Evolutionary conservation across 2,797 vertebrate species (phyloP), one percentile per base, ranked within the genome.

Genomic region (Falco peregrinus): DNA sequence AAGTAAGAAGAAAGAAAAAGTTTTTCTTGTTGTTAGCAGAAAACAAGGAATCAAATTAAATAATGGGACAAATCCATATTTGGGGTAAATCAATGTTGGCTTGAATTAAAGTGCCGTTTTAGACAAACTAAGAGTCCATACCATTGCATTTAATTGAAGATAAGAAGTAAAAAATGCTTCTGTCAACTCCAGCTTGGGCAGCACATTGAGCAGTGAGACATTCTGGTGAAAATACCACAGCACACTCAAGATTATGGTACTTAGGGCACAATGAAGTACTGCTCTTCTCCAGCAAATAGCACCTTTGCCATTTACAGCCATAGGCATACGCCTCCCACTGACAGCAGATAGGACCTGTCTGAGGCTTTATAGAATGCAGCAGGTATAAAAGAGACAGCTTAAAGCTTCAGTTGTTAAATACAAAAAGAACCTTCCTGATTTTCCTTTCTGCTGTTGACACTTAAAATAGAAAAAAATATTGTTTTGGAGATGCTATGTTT

Each of bases 1-100:
- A 95, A 86, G 22, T 24, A 19, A 86, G 69, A 93, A 92, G 70
- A 95, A 94, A 92, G 87, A 81, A 59, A 83, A 93, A 43, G 11
- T n/a, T 80, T 85, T 54, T 31, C 0, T 0, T 3, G 0, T 65
- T 73, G 16, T 65, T 84, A 89, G 51, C 24, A 67, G 56, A 76
- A 41, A n/a, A 76, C 39, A 84, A 71, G 43, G 53, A 79, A 87
- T 39, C 31, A 91, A 75, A 69, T 35, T 47, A 28, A 54, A 67
- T 11, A 16, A 51, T 29, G 7, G n/a, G 25, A 5, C 8, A 67
- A 80, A 67, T 76, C 35, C 20, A 37, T 54, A 76, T 41, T 57
- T 15, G 9, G 22, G 7, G 2, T 79, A 69, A 90, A 68, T 37
- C 24, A 73, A 5, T 26, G 5, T 51, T 74, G n/a, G 13, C 41